A percentile compares a stretch with the other conserved stretches of the same genome.
These are phyloP conservation scores for Lepisosteus osseus DNA, from an alignment of 2,113 vertebrate genomes.

Conservation along the genomic window DNA sequence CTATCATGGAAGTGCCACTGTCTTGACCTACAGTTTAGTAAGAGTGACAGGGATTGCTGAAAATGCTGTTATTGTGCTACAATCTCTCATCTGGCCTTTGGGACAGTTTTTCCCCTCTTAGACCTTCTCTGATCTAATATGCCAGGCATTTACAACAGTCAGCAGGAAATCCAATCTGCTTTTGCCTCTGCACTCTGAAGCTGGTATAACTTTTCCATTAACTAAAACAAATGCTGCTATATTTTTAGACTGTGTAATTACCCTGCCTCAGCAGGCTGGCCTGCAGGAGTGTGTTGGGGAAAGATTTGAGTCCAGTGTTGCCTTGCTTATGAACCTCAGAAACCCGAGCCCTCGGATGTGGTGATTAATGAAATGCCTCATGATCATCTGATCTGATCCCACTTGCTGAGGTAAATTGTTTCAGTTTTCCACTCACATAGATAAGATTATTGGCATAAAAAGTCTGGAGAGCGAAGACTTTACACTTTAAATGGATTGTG, in stretches of 20 bases:
- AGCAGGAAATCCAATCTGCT: conserved; percentile 69
- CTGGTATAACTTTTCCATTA: conserved; percentile 58
- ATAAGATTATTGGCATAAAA: conserved; percentile 53
- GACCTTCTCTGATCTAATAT: conserved; percentile 50
- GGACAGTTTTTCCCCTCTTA: conserved; percentile 44
- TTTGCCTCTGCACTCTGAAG: conserved; percentile 46
- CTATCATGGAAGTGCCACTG: no score
- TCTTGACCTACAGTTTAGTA: not conserved
- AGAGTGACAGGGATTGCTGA: not conserved
- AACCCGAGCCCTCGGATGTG: conserved; percentile 62
- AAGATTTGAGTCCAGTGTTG: conserved; percentile 50
- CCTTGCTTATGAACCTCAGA: conserved; percentile 60
- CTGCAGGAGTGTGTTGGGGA: conserved; percentile 50
- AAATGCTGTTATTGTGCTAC: conserved; percentile 21
- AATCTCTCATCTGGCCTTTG: conserved; percentile 46
- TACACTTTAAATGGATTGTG: conserved; percentile 42
- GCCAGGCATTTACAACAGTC: conserved; percentile 60
- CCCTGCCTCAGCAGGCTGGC: conserved; percentile 60
- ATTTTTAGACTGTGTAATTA: conserved; percentile 75
- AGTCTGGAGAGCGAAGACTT: conserved; percentile 44
- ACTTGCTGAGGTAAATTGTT: conserved; percentile 61
- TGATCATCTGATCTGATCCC: conserved; percentile 54
- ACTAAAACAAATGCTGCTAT: conserved; percentile 66
- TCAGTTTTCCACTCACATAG: conserved; percentile 58
- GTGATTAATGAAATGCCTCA: conserved; percentile 63